These are phyloP conservation scores for Podarcis lilfordi DNA, from an alignment of 2,797 vertebrate species.

Conservation along the genomic window DNA sequence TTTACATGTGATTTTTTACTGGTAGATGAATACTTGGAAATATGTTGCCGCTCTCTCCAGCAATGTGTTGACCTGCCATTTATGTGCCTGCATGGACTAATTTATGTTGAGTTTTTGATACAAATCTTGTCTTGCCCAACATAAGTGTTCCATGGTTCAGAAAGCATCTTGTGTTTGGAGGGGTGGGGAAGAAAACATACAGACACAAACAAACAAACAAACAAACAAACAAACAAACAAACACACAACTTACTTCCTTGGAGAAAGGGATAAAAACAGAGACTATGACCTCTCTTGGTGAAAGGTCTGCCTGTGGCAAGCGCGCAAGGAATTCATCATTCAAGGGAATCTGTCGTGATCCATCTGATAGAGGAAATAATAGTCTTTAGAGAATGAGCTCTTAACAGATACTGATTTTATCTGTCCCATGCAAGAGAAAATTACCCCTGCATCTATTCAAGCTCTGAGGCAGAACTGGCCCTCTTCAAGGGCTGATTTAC, in stretches of 20 bases:
- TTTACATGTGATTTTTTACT: no score
- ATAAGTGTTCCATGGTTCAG: not conserved
- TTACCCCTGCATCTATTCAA: not conserved
- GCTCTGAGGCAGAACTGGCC: not conserved
- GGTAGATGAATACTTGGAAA: not conserved
- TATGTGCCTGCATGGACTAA: no score
- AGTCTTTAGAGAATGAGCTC: constrained; percentile 3
- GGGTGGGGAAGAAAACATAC: not conserved
- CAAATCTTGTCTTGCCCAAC: not conserved
- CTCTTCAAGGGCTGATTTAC: not conserved
- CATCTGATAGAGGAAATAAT: constrained; percentile 59
- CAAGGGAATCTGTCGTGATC: constrained; percentile 64
- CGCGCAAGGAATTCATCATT: constrained; percentile 64
- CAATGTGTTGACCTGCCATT: no score
- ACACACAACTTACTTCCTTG: constrained; percentile 73
- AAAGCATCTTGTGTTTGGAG: not conserved
- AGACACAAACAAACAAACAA: not conserved
- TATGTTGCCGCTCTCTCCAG: no score
- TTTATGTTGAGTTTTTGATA: not conserved
- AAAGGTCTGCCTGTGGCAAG: constrained; percentile 61
- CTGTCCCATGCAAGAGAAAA: constrained; percentile 7
- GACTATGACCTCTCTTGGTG: constrained; percentile 66
- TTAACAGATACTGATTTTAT: not conserved
- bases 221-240: not conserved
- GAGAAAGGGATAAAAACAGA: constrained; percentile 71